Conservation (phyloP, 2,797 vertebrate genomes). For the Alcedo atthis region DNA sequence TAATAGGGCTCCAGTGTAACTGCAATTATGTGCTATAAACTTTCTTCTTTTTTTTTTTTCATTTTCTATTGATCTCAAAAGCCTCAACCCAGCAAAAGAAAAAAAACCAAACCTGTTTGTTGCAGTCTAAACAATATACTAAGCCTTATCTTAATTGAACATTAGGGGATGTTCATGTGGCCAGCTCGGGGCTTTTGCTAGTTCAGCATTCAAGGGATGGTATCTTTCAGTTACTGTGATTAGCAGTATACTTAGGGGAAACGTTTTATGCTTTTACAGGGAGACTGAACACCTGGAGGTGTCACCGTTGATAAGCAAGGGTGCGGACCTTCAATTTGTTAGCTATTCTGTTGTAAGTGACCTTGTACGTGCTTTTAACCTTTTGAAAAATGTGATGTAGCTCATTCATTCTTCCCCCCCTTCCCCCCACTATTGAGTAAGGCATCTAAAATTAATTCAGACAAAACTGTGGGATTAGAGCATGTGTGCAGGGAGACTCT, state of each 20-base stretch:
- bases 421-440: neutral
- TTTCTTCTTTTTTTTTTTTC: conserved; percentile 4
- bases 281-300: conserved; percentile 11
- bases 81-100: neutral
- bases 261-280: neutral
- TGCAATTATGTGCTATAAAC: neutral
- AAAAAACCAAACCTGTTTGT: neutral
- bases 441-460: neutral
- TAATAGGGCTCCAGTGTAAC: neutral
- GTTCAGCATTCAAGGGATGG: conserved; percentile 45
- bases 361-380: conserved; percentile 27
- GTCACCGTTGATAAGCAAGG: neutral
- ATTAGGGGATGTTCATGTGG: conserved; percentile 41
- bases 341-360: neutral
- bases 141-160: conserved; percentile 65
- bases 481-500: neutral
- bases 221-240: conserved; percentile 52
- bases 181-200: neutral
- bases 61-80: conserved; percentile 47
- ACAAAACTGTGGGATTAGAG: neutral
- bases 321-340: neutral
- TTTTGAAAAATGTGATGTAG: neutral
- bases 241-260: conserved; percentile 15
- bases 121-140: conserved; percentile 25
- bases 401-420: neutral